Conservation (phyloP, 2,888 invertebrate species). For the Limnephilus marmoratus region DNA sequence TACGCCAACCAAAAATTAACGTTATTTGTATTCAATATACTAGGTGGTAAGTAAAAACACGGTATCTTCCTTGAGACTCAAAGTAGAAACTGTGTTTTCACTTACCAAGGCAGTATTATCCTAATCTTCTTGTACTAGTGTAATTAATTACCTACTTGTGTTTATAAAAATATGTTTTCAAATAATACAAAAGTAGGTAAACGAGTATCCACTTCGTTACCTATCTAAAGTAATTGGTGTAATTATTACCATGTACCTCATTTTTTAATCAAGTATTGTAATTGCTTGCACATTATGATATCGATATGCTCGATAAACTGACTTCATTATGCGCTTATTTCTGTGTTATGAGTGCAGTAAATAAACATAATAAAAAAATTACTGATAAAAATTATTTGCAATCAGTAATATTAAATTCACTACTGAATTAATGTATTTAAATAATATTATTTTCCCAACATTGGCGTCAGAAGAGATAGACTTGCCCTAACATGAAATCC, state of each 20-base stretch:
- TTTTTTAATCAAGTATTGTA: background rate
- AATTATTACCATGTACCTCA: background rate
- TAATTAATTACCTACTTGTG: too few relatives aligned
- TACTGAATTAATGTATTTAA: background rate
- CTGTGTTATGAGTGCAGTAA: background rate
- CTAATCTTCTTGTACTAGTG: too few relatives aligned
- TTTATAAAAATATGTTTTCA: background rate
- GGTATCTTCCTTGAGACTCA: too few relatives aligned
- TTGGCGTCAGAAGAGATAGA: too few relatives aligned
- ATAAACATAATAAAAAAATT: background rate
- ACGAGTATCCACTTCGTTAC: background rate
- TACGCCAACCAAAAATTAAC: too few relatives aligned
- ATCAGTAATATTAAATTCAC: too few relatives aligned
- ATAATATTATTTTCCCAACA: too few relatives aligned
- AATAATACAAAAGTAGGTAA: background rate
- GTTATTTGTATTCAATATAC: too few relatives aligned
- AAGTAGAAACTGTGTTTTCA: too few relatives aligned
- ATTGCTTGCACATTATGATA: background rate
- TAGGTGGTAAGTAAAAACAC: too few relatives aligned
- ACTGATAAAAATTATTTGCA: background rate
- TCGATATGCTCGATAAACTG: slow-evolving; percentile 2
- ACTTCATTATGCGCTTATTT: slow-evolving; percentile 1
- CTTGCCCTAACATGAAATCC: too few relatives aligned
- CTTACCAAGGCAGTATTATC: too few relatives aligned
- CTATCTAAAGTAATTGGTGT: slow-evolving; percentile 2